phyloP scores from a whole-genome alignment of 2,888 invertebrate species.

The Drosophila suboccidentalis region DNA sequence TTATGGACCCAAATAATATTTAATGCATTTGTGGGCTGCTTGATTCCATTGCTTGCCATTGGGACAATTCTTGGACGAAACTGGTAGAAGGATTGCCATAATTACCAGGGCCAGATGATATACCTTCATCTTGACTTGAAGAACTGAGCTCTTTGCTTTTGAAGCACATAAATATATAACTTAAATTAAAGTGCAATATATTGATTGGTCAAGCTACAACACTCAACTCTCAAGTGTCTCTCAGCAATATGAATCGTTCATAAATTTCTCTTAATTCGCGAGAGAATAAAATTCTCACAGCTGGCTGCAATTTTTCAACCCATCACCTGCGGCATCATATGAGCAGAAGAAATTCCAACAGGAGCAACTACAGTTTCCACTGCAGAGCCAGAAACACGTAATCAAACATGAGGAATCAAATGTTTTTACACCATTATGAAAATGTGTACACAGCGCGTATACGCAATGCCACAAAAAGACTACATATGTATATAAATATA shows the following conservation, averaged over 20 bases:
- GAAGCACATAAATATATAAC: neutral
- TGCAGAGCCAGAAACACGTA: conserved; percentile 21
- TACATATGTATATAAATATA: neutral
- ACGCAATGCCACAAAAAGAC: conserved; percentile 17
- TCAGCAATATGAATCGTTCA: conserved; percentile 8
- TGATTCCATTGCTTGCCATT: conserved; percentile 46
- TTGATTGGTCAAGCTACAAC: conserved; percentile 40
- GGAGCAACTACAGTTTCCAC: neutral
- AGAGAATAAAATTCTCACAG: conserved; percentile 11
- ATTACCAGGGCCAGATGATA: conserved; percentile 13
- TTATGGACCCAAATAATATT: conserved; percentile 53
- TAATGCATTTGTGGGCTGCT: conserved; percentile 38
- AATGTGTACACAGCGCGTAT: conserved; percentile 31
- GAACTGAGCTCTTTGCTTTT: neutral
- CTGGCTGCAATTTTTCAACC: conserved; percentile 22
- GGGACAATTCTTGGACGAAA: conserved; percentile 23
- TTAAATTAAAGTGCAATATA: conserved; percentile 11
- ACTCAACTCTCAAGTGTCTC: conserved; percentile 1
- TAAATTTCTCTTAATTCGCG: conserved; percentile 21
- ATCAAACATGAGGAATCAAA: conserved; percentile 38
- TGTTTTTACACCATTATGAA: conserved; percentile 28
- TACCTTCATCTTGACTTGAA: conserved; percentile 32
- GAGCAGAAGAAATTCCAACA: neutral
- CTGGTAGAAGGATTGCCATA: conserved; percentile 13
- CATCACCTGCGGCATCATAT: conserved; percentile 38